phyloP scores from a whole-genome alignment of 2,797 vertebrate genomes.

The Rhincodon typus region DNA sequence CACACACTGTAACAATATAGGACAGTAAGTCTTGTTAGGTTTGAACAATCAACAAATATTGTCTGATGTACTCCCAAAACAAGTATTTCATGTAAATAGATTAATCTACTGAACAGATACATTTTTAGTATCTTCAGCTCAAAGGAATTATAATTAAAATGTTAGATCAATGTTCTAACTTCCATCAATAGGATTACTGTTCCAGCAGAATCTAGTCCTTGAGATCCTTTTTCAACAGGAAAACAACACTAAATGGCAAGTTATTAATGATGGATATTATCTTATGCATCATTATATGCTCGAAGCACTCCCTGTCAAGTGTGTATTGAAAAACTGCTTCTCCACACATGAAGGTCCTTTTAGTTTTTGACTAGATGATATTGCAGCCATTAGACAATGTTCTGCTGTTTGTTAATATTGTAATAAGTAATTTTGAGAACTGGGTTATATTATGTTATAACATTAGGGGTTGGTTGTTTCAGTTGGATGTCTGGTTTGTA shows the following conservation, averaged over 20 bases:
- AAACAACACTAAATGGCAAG: not conserved
- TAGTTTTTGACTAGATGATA: not conserved
- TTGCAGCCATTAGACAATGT: not conserved
- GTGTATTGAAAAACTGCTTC: not conserved
- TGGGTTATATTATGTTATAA: not conserved
- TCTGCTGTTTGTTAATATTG: not conserved
- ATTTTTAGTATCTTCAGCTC: not conserved
- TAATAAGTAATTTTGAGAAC: not conserved
- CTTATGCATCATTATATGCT: not conserved
- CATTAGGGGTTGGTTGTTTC: too few relatives aligned
- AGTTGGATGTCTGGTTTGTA: too few relatives aligned
- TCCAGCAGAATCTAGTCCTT: not conserved
- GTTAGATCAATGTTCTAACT: not conserved
- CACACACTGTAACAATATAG: not conserved
- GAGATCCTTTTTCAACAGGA: not conserved
- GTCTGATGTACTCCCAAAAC: not conserved
- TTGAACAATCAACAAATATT: not conserved
- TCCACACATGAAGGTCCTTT: not conserved
- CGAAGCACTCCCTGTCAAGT: not conserved
- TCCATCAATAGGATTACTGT: not conserved
- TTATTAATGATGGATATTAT: not conserved
- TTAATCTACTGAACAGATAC: not conserved
- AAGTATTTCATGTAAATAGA: not conserved
- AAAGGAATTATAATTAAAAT: conserved; percentile 12
- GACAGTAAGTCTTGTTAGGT: not conserved